Percentiles rank a stretch among this genome's conserved stretches.
Evolutionary conservation across 2,888 invertebrate genomes (phyloP).

Genomic region (Acanthosepion esculentum): DNA sequence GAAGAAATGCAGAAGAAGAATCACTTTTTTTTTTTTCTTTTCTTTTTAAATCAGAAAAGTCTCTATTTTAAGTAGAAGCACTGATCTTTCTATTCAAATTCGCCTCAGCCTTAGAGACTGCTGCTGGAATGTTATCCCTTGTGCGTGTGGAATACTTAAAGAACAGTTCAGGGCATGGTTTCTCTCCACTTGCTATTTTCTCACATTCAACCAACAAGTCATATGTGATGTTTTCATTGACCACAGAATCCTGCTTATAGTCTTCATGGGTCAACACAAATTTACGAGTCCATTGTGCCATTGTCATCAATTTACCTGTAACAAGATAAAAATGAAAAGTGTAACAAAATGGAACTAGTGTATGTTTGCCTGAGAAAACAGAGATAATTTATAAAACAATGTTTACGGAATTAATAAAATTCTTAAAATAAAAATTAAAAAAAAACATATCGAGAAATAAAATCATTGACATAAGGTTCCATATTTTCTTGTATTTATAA

Average conservation of each 20-base stretch:
- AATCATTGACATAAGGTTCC: too few species aligned
- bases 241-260: conserved; percentile 92
- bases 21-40: not conserved
- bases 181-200: conserved; percentile 58
- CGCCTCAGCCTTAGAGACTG: conserved; percentile 58
- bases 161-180: conserved; percentile 62
- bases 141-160: conserved; percentile 63
- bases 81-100: conserved; percentile 35
- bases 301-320: conserved; percentile 89
- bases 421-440: too few species aligned
- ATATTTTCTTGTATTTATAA: too few species aligned
- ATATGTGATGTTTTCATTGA: conserved; percentile 80
- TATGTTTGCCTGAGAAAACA: too few species aligned
- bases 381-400: too few species aligned
- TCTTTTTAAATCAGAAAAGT: not conserved
- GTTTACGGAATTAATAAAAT: too few species aligned
- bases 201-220: conserved; percentile 66
- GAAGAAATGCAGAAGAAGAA: not conserved
- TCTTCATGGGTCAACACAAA: conserved; percentile 90
- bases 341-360: too few species aligned
- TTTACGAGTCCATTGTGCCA: conserved; percentile 94
- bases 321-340: too few species aligned
- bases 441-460: too few species aligned
- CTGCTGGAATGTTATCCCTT: conserved; percentile 66
- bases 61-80: not conserved